These are phyloP conservation scores for Papilio demoleus DNA, from an alignment of 2,888 invertebrate genomes.

Conservation along the genomic window DNA sequence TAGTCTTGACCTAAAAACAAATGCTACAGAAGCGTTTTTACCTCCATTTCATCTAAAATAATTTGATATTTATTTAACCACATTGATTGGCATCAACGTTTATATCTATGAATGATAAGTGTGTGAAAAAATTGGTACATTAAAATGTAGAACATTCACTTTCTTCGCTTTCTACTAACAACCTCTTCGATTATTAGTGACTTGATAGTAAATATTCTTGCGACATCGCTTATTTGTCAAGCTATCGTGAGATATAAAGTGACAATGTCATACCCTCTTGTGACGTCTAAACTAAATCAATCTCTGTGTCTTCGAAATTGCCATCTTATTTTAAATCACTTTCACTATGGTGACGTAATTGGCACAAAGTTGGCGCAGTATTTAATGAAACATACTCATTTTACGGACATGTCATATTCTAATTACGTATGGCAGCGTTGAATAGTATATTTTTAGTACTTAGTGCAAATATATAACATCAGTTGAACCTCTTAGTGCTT, in stretches of 20 bases:
- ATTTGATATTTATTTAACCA: not conserved
- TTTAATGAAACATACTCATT: too few relatives aligned
- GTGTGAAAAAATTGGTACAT: conserved; percentile 11
- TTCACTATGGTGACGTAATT: conserved; percentile 6
- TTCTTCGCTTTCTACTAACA: conserved; percentile 55
- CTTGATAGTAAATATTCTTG: conserved; percentile 40
- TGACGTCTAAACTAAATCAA: not conserved
- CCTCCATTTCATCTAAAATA: not conserved
- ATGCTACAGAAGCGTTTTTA: not conserved
- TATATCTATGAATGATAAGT: conserved; percentile 18
- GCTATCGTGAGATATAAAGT: conserved; percentile 43
- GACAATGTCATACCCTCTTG: not conserved
- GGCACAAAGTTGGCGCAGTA: not conserved
- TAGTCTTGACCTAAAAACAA: conserved; percentile 32
- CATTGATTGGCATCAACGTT: not conserved
- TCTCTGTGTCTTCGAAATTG: not conserved
- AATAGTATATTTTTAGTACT: not conserved
- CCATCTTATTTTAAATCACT: conserved; percentile 5
- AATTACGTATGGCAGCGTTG: not conserved
- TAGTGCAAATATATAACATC: not conserved
- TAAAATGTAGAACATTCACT: conserved; percentile 44
- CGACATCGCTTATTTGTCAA: conserved; percentile 52
- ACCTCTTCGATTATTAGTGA: conserved; percentile 40
- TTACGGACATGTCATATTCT: too few relatives aligned
- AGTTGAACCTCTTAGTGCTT: not conserved